These are phyloP conservation scores for Chloropsis hardwickii DNA, from an alignment of 2,113 vertebrate species.

Conservation along the genomic window DNA sequence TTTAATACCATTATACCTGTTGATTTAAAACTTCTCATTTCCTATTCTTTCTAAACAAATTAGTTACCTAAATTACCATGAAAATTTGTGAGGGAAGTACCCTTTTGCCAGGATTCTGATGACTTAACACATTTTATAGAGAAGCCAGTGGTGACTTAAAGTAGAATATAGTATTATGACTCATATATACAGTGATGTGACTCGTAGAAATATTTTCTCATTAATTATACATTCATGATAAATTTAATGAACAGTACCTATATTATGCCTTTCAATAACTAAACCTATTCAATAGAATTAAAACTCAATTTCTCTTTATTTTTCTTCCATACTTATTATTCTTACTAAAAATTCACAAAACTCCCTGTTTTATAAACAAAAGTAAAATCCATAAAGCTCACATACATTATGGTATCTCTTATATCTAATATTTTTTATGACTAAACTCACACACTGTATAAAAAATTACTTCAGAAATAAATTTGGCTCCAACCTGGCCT, in stretches of 20 bases:
- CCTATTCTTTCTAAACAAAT: background rate
- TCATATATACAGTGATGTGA: background rate
- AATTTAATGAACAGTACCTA: background rate
- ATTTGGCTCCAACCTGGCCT: background rate
- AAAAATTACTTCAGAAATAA: background rate
- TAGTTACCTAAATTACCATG: background rate
- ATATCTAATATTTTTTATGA: background rate
- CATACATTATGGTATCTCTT: background rate
- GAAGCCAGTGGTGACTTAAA: background rate
- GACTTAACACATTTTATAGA: background rate
- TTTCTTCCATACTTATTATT: background rate
- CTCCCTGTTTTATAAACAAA: background rate
- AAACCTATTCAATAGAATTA: background rate
- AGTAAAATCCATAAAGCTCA: background rate
- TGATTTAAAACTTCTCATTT: background rate
- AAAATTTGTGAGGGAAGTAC: background rate
- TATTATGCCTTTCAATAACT: background rate
- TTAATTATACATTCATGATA: background rate
- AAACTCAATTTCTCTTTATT: background rate
- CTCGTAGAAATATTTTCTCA: background rate
- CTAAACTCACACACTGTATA: background rate
- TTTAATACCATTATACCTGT: slow-evolving; percentile 14
- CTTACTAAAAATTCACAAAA: background rate
- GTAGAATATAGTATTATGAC: background rate
- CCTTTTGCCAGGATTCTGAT: background rate